These are phyloP conservation scores for Autographa pulchrina DNA, from an alignment of 2,888 invertebrate species.

Conservation along the genomic window DNA sequence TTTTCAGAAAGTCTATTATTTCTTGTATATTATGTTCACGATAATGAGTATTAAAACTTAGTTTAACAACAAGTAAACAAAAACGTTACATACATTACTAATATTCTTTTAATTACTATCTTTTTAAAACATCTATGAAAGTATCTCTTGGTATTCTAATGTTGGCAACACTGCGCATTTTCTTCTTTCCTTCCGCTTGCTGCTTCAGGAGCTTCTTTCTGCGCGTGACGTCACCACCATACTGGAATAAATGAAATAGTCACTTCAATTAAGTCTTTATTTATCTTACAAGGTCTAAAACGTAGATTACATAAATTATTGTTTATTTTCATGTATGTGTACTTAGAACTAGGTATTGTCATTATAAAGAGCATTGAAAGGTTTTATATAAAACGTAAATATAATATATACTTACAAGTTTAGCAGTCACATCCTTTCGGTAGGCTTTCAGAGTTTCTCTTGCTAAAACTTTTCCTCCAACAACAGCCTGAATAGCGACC, in stretches of 20 bases:
- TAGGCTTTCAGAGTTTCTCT: constrained; percentile 96
- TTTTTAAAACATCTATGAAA: constrained; percentile 97
- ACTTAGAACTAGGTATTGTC: no score
- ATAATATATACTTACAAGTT: constrained; percentile 91
- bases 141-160: constrained; percentile 97
- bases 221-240: constrained; percentile 97
- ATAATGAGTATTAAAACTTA: not conserved
- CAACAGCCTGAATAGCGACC: constrained; percentile 96
- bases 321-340: no score
- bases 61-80: not conserved
- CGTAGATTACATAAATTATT: no score
- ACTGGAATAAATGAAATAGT: constrained; percentile 86
- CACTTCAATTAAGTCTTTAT: no score
- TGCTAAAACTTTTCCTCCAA: constrained; percentile 94
- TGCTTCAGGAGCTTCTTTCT: constrained; percentile 96
- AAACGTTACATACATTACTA: not conserved
- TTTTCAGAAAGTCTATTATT: constrained; percentile 61
- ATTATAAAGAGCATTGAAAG: not conserved
- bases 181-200: constrained; percentile 98
- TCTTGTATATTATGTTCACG: not conserved
- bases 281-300: not conserved
- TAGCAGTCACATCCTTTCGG: constrained; percentile 97
- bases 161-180: constrained; percentile 97
- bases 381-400: not conserved
- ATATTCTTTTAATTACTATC: constrained; percentile 76